Base-by-base conservation (phyloP, 2,888 invertebrate species). In the Clivina fossor region DNA sequence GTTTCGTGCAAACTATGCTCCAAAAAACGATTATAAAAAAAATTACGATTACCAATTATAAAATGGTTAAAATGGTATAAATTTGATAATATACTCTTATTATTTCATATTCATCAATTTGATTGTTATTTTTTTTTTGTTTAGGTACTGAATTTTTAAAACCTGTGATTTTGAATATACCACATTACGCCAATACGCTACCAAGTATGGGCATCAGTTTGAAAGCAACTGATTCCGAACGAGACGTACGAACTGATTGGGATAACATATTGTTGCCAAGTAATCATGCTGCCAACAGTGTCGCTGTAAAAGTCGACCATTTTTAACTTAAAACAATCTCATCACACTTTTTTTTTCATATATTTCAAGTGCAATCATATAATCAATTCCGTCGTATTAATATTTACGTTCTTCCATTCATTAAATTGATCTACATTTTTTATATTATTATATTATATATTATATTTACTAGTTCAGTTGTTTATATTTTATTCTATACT, bases 301-400 rank as follows among this genome's bases (percentile, higher is more conserved):
- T 93, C 30, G 90, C 92, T 49, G 93, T 93, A 56, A 86, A 91
- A 76, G 91, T 93, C 60, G 93, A 93, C 75, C 93, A 93, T 75
- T 93, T 93, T 76, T 93, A 76, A 74, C 20, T 56, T n/a, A n/a
- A n/a, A n/a, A n/a, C n/a, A n/a, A n/a, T n/a, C n/a, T n/a, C n/a
- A n/a, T 55, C 13, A 33, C 33, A 33, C 13, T 33, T 33, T 5
- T n/a, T 15, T 40, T 18, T 22, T 19, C 9, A 16, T 5, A n/a
- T 19, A 15, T 43, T 53, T 43, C 53, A 53, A 53, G 43, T 44
- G 40, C 40, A 40, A 40, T 40, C 16, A 40, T 15, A 38, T 40
- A 19, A 3, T 33, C 3, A 15, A 2, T n/a, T 2, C 9, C 33
- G 13, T 33, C 33, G 16, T 33, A 8, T 33, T 33, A 8, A 33